Evolutionary conservation across 2,797 vertebrate species (phyloP).

Genomic region (Adrianichthys oophorus): DNA sequence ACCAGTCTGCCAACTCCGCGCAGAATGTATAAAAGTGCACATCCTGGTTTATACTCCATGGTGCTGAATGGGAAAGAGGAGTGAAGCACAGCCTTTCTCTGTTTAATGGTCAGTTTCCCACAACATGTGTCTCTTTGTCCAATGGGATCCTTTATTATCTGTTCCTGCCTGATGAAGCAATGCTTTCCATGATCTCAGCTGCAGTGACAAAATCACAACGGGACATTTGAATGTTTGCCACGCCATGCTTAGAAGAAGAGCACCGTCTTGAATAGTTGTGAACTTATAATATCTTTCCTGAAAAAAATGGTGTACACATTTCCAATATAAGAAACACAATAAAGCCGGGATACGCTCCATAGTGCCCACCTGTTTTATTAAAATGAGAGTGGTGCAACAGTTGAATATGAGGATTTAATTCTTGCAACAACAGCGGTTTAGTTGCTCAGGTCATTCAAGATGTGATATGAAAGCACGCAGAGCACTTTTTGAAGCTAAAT

Average conservation of each 20-base stretch:
- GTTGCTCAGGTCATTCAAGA: too few relatives aligned
- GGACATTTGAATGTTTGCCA: not conserved
- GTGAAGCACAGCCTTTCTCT: constrained; percentile 21
- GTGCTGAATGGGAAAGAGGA: constrained; percentile 7
- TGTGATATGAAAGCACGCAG: too few relatives aligned
- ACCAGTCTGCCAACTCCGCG: not conserved
- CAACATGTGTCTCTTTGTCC: constrained; percentile 33
- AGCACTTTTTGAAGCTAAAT: too few relatives aligned
- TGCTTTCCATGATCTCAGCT: constrained; percentile 30
- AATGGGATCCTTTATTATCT: constrained; percentile 36
- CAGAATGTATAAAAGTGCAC: constrained; percentile 24
- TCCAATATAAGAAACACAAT: too few relatives aligned
- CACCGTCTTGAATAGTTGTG: too few relatives aligned
- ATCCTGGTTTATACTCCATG: constrained; percentile 16
- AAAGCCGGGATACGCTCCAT: too few relatives aligned
- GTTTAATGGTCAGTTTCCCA: constrained; percentile 8
- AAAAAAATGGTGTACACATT: too few relatives aligned
- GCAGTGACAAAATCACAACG: constrained; percentile 13
- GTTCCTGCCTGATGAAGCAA: constrained; percentile 19
- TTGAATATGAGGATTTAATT: too few relatives aligned
- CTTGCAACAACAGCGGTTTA: too few relatives aligned
- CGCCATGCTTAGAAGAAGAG: not conserved
- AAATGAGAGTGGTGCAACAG: too few relatives aligned
- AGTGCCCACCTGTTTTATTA: too few relatives aligned
- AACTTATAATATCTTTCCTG: too few relatives aligned